These are phyloP conservation scores for Poecilia latipinna DNA, from an alignment of 2,113 vertebrate genomes.

Conservation along the genomic window DNA sequence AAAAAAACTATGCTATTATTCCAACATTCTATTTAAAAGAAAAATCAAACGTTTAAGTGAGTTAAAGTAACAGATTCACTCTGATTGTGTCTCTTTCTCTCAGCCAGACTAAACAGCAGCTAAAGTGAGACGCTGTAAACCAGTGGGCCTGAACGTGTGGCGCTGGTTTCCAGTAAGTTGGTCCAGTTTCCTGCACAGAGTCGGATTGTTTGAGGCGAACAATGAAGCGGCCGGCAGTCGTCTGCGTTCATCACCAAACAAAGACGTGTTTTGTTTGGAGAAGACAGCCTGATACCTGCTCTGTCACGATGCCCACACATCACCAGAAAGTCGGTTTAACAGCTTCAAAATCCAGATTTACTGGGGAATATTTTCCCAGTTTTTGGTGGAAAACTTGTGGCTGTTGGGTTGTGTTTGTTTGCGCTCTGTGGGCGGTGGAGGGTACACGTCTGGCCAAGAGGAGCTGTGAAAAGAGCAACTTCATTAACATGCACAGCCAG, in stretches of 20 bases:
- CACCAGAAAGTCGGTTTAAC: neutral
- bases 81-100: neutral
- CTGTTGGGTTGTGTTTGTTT: slow-evolving; percentile 39
- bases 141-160: neutral
- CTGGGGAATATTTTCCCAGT: neutral
- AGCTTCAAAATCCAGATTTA: too few relatives aligned
- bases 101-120: neutral
- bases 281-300: slow-evolving; percentile 16
- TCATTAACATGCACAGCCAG: slow-evolving; percentile 78
- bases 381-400: slow-evolving; percentile 6
- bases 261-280: slow-evolving; percentile 62
- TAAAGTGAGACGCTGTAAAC: neutral
- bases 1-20: too few relatives aligned
- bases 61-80: too few relatives aligned
- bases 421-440: slow-evolving; percentile 34
- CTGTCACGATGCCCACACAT: neutral
- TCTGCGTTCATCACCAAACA: slow-evolving; percentile 61
- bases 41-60: too few relatives aligned
- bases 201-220: slow-evolving; percentile 66
- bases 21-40: too few relatives aligned
- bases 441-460: slow-evolving; percentile 71
- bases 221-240: slow-evolving; percentile 49
- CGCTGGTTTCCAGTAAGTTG: slow-evolving; percentile 11
- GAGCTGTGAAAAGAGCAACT: slow-evolving; percentile 57
- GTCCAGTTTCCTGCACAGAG: slow-evolving; percentile 27